Evolutionary conservation across 1,140 invertebrate species (phyloP), one percentile per base, ranked within the genome.

Genomic region (Coelopa frigida): DNA sequence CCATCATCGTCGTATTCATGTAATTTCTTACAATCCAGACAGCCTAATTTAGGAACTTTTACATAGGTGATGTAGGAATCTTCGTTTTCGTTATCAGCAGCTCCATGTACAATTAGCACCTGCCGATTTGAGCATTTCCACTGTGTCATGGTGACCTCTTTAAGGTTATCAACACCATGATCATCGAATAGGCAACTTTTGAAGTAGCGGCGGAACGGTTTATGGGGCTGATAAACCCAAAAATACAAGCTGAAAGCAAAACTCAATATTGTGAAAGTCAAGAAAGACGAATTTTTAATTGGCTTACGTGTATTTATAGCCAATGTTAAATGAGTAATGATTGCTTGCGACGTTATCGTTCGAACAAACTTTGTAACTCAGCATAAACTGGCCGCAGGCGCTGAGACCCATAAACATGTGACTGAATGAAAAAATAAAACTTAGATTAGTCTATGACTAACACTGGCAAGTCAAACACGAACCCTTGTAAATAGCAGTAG

Each of bases 341-440:
- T 57, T 65, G 1, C 56, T 49, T 1, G 52, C 39, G 15, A 54
- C 53, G 32, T 53, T 63, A 15, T 65, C 78, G 65, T 83, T 79
- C 49, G 72, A 67, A 26, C 64, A 77, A 50, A 79, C 78, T 6
- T 84, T 86, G 65, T 94, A 94, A 43, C 89, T 93, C 42, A 96
- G 70, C 45, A 95, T 77, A 76, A 89, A 94, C 68, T 91, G 86
- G 7, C 91, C 91, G 73, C 90, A 94, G 57, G 89, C 84, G 20
- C 89, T 91, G 55, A 94, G 85, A 7, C 93, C 93, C 81, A 96
- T 87, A 64, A 93, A 89, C 29, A 94, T 81, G 72, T 95, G 88
- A 49, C 77, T 75, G 51, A 58, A 72, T 65, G 52, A 70, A 40
- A 41, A 24, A 42, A 39, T n/a, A 20, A 33, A 41, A 15, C 10